Conservation (phyloP, 2,113 vertebrate genomes). For the Alligator sinensis region DNA sequence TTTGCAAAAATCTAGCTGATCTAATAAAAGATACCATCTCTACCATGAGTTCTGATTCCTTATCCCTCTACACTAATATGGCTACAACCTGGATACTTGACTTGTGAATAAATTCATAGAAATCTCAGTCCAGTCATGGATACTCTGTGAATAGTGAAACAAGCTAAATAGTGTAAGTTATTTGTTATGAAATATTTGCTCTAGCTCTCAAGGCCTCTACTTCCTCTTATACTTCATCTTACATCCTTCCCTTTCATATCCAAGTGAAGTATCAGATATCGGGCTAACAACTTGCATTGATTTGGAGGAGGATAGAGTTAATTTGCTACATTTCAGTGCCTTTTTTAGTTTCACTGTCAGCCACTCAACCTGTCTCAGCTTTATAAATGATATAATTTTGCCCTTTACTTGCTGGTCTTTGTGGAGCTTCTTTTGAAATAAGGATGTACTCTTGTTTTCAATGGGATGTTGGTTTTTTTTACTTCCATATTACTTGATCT, state of each 20-base stretch:
- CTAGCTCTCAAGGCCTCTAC: neutral
- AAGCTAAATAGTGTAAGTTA: neutral
- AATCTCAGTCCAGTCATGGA: conserved; percentile 12
- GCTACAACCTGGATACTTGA: neutral
- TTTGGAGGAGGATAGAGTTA: neutral
- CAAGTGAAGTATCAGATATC: neutral
- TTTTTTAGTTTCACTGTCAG: neutral
- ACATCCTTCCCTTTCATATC: neutral
- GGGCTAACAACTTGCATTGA: neutral
- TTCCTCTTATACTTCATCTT: neutral
- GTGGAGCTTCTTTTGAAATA: conserved; percentile 22
- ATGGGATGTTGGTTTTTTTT: neutral
- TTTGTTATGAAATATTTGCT: neutral
- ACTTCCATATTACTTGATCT: neutral
- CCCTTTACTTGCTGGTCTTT: conserved; percentile 16
- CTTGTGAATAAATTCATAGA: conserved; percentile 34
- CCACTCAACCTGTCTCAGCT: neutral
- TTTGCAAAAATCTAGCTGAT: conserved; percentile 6
- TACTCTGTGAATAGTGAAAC: neutral
- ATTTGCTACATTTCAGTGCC: neutral
- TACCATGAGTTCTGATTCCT: neutral
- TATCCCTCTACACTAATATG: neutral
- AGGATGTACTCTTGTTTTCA: neutral
- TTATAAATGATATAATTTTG: neutral
- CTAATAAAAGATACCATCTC: conserved; percentile 23